Percentiles rank a stretch among this genome's conserved stretches.
These are phyloP conservation scores for Spodoptera litura DNA, from an alignment of 1,140 invertebrate species.

Conservation along the genomic window DNA sequence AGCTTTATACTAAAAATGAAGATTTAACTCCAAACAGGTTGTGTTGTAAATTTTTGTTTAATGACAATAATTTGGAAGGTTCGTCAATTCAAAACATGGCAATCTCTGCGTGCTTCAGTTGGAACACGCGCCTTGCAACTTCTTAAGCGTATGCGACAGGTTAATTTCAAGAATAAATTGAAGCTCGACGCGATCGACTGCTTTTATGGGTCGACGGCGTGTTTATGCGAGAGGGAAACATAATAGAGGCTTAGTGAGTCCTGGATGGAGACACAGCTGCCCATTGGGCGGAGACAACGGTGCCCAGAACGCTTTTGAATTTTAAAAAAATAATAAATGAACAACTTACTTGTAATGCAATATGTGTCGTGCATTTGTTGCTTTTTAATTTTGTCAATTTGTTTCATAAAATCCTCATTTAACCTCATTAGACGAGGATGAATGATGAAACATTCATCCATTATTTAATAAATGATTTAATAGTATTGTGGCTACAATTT, in stretches of 20 bases:
- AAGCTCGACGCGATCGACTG: constrained; percentile 64
- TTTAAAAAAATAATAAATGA: no score
- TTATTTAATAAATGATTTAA: constrained; percentile 23
- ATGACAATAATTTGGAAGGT: constrained; percentile 31
- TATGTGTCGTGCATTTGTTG: constrained; percentile 12
- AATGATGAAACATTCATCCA: not conserved
- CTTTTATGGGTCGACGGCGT: constrained; percentile 69
- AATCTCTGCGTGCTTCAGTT: constrained; percentile 33
- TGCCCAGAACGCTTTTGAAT: constrained; percentile 62
- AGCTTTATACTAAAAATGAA: not conserved
- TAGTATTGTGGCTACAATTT: constrained; percentile 25
- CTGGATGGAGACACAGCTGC: constrained; percentile 69
- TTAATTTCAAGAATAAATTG: constrained; percentile 83
- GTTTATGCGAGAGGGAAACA: constrained; percentile 68
- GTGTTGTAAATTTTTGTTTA: constrained; percentile 3
- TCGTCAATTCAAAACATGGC: constrained; percentile 32
- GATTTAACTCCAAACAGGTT: not conserved
- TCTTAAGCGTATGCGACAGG: constrained; percentile 77
- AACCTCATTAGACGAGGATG: not conserved
- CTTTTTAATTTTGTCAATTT: constrained; percentile 17
- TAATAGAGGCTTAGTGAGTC: constrained; percentile 72
- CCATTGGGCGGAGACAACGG: constrained; percentile 69
- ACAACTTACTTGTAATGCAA: constrained; percentile 46
- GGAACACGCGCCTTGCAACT: constrained; percentile 54
- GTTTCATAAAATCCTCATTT: not conserved